Conservation (phyloP, 2,888 invertebrate species). For the Heliconius aoede region DNA sequence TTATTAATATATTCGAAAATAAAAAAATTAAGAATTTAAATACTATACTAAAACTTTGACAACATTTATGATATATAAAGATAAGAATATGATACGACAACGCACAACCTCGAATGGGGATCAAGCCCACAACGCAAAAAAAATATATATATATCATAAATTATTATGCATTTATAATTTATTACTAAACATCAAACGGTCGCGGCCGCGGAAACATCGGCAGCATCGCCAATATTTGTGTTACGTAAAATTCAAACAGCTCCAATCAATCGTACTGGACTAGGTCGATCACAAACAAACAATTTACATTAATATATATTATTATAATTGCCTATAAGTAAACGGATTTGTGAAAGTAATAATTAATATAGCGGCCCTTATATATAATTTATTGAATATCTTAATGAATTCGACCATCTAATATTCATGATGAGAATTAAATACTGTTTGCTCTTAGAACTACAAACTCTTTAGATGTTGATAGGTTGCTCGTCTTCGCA, state of each 20-base stretch:
- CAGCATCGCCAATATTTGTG: constrained; percentile 2
- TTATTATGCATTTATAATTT: neutral
- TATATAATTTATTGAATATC: constrained; percentile 33
- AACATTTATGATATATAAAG: no score
- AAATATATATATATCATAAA: neutral
- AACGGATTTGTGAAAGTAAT: constrained; percentile 20
- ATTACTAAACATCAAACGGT: constrained; percentile 7
- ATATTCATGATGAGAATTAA: constrained; percentile 34
- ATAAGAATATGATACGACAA: no score
- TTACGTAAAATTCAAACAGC: neutral
- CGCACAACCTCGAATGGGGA: no score
- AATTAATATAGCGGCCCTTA: constrained; percentile 34
- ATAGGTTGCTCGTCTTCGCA: constrained; percentile 65
- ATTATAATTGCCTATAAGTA: constrained; percentile 2
- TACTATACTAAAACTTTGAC: no score
- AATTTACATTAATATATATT: constrained; percentile 3
- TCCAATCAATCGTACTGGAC: no score
- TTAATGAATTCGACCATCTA: constrained; percentile 32
- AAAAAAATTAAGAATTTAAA: no score
- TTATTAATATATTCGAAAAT: no score
- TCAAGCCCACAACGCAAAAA: no score
- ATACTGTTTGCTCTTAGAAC: constrained; percentile 35
- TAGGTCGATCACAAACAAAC: constrained; percentile 7
- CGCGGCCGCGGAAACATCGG: neutral
- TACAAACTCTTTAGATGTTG: constrained; percentile 52